Conservation (phyloP, 2,113 vertebrate genomes). For the Solea senegalensis region DNA sequence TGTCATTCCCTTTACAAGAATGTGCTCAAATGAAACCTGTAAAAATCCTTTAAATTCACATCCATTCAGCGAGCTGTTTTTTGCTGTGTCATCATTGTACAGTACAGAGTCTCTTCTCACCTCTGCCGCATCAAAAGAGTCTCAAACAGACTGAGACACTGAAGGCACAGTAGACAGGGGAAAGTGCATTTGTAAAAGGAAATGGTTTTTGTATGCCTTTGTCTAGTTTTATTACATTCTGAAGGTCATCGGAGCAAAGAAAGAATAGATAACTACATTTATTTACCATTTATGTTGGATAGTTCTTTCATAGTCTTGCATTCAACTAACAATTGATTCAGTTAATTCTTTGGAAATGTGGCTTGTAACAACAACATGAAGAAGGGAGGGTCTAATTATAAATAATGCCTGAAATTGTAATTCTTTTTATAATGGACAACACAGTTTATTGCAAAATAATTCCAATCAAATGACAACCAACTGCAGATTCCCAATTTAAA, state of each 20-base stretch:
- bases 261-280: neutral
- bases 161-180: neutral
- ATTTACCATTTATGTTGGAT: too few relatives aligned
- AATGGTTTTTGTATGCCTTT: slow-evolving; percentile 26
- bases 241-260: neutral
- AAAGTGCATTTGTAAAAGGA: slow-evolving; percentile 27
- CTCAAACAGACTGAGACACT: slow-evolving; percentile 24
- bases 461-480: too few relatives aligned
- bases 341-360: too few relatives aligned
- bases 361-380: neutral
- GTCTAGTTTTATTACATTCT: slow-evolving; percentile 6
- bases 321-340: too few relatives aligned
- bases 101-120: slow-evolving; percentile 42
- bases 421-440: too few relatives aligned
- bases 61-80: slow-evolving; percentile 64
- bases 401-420: too few relatives aligned
- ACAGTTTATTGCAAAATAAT: too few relatives aligned
- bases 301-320: too few relatives aligned
- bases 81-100: slow-evolving; percentile 73
- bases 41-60: slow-evolving; percentile 62
- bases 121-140: slow-evolving; percentile 39
- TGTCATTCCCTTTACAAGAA: slow-evolving; percentile 14
- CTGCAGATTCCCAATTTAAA: too few relatives aligned
- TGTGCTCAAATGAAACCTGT: slow-evolving; percentile 51
- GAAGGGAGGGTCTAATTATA: neutral